Conservation (phyloP, 2,797 vertebrate species). For the Peromyscus attwateri region DNA sequence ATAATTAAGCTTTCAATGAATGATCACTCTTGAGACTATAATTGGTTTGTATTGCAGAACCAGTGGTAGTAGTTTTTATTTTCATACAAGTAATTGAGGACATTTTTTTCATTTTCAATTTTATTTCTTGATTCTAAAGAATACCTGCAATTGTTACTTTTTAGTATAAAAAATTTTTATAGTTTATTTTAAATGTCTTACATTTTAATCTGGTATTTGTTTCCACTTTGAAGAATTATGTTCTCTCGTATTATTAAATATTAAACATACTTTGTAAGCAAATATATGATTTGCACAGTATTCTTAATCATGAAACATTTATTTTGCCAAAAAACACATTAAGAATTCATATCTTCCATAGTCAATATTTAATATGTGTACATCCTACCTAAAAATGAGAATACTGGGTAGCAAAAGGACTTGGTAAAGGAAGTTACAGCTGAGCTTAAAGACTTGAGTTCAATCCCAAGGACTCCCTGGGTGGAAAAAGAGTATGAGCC, state of each 20-base stretch:
- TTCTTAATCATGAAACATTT: constrained; percentile 73
- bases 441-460: neutral
- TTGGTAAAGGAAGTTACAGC: neutral
- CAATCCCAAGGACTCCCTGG: neutral
- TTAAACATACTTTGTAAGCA: constrained; percentile 55
- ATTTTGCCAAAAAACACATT: constrained; percentile 67
- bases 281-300: constrained; percentile 38
- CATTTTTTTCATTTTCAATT: neutral
- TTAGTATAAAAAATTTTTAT: neutral
- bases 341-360: constrained; percentile 74
- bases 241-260: constrained; percentile 44
- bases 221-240: constrained; percentile 55
- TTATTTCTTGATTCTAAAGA: constrained; percentile 23
- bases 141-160: neutral
- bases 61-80: neutral
- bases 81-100: neutral
- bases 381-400: constrained; percentile 70
- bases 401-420: constrained; percentile 9
- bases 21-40: neutral
- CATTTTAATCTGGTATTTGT: constrained; percentile 41
- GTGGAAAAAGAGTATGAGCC: neutral
- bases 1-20: neutral
- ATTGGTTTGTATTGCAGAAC: neutral
- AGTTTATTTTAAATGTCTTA: neutral
- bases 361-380: constrained; percentile 82